A percentile compares a stretch with the other conserved stretches of the same genome.
Evolutionary conservation across 2,888 invertebrate species (phyloP).

Genomic region (Papilio demoleus): DNA sequence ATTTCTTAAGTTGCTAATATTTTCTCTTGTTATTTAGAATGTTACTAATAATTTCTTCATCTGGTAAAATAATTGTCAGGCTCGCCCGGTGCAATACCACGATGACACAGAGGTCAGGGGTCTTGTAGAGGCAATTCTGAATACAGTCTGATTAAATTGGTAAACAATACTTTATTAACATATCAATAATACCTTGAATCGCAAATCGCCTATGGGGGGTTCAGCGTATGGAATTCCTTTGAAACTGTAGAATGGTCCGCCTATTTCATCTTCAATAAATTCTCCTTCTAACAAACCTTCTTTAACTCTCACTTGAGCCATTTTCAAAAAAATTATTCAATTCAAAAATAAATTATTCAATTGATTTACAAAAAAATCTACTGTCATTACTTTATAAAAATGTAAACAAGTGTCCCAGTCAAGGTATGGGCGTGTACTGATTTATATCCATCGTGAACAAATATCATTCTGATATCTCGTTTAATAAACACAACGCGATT

Average conservation of each 20-base stretch:
- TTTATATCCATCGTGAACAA: conserved; percentile 1
- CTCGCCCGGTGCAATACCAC: too few relatives aligned
- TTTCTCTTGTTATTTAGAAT: too few relatives aligned
- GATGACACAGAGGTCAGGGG: too few relatives aligned
- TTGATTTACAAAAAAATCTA: not conserved
- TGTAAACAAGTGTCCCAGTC: not conserved
- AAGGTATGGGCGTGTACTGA: not conserved
- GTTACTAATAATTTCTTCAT: too few relatives aligned
- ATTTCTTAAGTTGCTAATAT: too few relatives aligned
- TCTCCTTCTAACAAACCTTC: conserved; percentile 60
- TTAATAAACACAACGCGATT: not conserved
- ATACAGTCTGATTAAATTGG: too few relatives aligned
- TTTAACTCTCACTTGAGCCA: conserved; percentile 52
- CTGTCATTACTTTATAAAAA: not conserved
- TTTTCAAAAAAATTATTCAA: conserved; percentile 13
- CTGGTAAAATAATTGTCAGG: too few relatives aligned
- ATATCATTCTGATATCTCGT: not conserved
- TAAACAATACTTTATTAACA: too few relatives aligned
- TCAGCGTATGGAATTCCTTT: conserved; percentile 46
- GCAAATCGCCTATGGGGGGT: conserved; percentile 44
- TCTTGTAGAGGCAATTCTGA: too few relatives aligned
- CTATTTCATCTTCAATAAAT: conserved; percentile 49
- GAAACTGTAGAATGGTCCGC: conserved; percentile 47
- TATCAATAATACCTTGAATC: conserved; percentile 44
- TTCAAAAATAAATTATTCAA: not conserved